These are phyloP conservation scores for Campopleginae sp. DNA, from an alignment of 2,888 invertebrate species.

Conservation along the genomic window DNA sequence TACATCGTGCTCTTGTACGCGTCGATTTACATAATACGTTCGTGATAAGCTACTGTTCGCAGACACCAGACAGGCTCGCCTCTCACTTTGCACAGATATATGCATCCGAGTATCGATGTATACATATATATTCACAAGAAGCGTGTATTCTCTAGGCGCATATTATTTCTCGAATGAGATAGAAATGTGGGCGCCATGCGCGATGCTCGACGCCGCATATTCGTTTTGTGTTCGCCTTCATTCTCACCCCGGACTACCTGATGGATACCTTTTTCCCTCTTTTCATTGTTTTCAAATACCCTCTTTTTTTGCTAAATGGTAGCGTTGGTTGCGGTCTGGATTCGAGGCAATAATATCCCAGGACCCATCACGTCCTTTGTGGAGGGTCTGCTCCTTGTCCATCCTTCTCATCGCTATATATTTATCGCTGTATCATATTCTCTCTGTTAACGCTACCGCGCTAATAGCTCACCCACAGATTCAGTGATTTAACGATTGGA, in stretches of 20 bases:
- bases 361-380: not conserved
- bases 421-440: slow-evolving; percentile 22
- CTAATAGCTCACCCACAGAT: slow-evolving; percentile 37
- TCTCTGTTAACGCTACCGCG: slow-evolving; percentile 16
- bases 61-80: slow-evolving; percentile 38
- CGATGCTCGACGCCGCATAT: slow-evolving; percentile 49
- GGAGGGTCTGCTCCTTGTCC: slow-evolving; percentile 24
- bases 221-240: slow-evolving; percentile 43
- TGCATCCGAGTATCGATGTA: not conserved
- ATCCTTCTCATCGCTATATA: not conserved
- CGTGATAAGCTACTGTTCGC: slow-evolving; percentile 69
- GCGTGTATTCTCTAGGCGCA: slow-evolving; percentile 42
- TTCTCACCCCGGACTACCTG: slow-evolving; percentile 32
- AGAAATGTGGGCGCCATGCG: slow-evolving; percentile 29
- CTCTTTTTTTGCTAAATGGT: slow-evolving; percentile 31
- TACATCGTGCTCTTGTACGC: slow-evolving; percentile 39
- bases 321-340: slow-evolving; percentile 7
- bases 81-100: slow-evolving; percentile 38
- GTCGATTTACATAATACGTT: slow-evolving; percentile 73
- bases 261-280: slow-evolving; percentile 15
- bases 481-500: slow-evolving; percentile 31
- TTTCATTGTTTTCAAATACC: slow-evolving; percentile 7
- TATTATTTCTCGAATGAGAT: slow-evolving; percentile 46
- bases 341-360: slow-evolving; percentile 12
- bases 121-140: slow-evolving; percentile 2